Evolutionary conservation across 2,113 vertebrate genomes (phyloP).

Genomic region (Paratilapia polleni): DNA sequence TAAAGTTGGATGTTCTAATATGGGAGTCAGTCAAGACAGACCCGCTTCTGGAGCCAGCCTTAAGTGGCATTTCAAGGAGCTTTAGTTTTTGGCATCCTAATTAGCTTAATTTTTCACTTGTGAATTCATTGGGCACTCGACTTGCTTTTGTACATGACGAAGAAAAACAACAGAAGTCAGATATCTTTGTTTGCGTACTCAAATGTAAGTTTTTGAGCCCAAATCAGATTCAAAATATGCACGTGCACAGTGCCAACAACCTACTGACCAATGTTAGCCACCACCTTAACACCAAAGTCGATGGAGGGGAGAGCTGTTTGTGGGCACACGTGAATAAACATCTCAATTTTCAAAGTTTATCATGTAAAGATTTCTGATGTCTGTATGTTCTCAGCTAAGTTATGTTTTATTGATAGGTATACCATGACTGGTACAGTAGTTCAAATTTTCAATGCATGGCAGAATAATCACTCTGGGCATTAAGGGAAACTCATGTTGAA

Average conservation of each 20-base stretch:
- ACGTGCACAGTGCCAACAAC: neutral
- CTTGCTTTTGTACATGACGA: neutral
- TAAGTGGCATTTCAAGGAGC: neutral
- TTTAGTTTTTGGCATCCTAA: neutral
- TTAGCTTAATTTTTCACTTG: neutral
- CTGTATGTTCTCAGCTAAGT: neutral
- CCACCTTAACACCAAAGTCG: neutral
- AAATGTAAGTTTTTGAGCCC: neutral
- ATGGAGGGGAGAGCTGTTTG: neutral
- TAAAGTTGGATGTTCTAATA: neutral
- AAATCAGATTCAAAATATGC: neutral
- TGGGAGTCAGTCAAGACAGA: neutral
- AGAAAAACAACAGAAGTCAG: neutral
- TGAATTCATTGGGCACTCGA: neutral
- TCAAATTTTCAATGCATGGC: constrained; percentile 3
- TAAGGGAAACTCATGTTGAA: neutral
- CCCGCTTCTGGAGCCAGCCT: neutral
- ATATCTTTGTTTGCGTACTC: neutral
- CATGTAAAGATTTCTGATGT: neutral
- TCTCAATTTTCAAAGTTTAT: neutral
- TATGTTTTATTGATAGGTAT: too few species aligned
- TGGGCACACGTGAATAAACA: neutral
- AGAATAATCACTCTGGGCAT: neutral
- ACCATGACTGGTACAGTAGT: neutral
- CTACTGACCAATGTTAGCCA: neutral